These are phyloP conservation scores for Lepidonotus clava DNA, from an alignment of 2,888 invertebrate genomes.

Conservation along the genomic window DNA sequence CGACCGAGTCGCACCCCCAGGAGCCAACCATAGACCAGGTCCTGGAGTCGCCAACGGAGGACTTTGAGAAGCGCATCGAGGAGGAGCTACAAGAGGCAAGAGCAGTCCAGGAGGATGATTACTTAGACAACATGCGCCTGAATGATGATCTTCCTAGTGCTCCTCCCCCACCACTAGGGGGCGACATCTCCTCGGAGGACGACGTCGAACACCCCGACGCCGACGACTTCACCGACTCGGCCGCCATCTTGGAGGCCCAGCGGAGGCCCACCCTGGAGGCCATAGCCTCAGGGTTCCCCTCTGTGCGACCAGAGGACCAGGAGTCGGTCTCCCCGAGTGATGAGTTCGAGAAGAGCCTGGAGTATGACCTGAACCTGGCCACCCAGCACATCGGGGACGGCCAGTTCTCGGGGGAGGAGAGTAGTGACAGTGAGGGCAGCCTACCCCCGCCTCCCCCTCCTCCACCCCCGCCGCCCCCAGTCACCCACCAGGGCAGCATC, in stretches of 20 bases:
- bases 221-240: conserved; percentile 36
- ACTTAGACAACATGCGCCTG: conserved; percentile 34
- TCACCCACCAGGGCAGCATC: conserved; percentile 48
- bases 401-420: conserved; percentile 49
- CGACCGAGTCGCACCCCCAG: neutral
- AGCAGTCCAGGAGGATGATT: conserved; percentile 31
- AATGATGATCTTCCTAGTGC: conserved; percentile 24
- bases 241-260: conserved; percentile 36
- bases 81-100: neutral
- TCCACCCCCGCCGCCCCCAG: conserved; percentile 37
- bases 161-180: conserved; percentile 29
- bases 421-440: conserved; percentile 11
- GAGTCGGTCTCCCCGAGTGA: conserved; percentile 16
- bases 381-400: conserved; percentile 24
- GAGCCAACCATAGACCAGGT: neutral
- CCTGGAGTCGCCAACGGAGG: neutral
- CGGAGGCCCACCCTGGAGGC: conserved; percentile 33
- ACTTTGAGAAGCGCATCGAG: neutral
- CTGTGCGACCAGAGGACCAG: neutral
- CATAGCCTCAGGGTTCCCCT: neutral
- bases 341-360: conserved; percentile 41
- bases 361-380: conserved; percentile 42
- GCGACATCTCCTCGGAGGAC: conserved; percentile 57
- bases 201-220: conserved; percentile 34
- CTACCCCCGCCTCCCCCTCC: conserved; percentile 55